Evolutionary conservation across 1,140 invertebrate species (phyloP), one percentile per base, ranked within the genome.

Genomic region (Amyelois transitella): DNA sequence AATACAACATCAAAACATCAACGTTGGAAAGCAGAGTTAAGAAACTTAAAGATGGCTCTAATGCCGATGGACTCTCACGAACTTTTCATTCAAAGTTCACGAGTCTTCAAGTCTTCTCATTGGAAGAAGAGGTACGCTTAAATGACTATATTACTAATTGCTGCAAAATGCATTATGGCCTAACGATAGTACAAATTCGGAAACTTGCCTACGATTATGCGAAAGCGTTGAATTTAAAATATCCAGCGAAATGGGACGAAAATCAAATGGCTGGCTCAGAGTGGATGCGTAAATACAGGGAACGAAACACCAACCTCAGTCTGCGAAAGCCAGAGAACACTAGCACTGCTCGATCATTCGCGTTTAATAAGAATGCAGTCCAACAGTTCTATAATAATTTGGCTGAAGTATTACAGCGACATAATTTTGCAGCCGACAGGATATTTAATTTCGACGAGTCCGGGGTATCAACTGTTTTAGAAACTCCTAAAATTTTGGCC

Each of bases 371-470:
- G n/a, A n/a, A n/a, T n/a, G n/a, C n/a, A n/a, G n/a, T n/a, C n/a
- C n/a, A n/a, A n/a, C n/a, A n/a, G n/a, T n/a, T n/a, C n/a, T n/a
- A n/a, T n/a, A n/a, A n/a, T n/a, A n/a, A n/a, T n/a, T n/a, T n/a
- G n/a, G n/a, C n/a, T n/a, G n/a, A n/a, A n/a, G n/a, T n/a, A n/a
- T n/a, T n/a, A n/a, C n/a, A n/a, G n/a, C n/a, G n/a, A n/a, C n/a
- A 28, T 28, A 28, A 28, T 28, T 28, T 28, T 28, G 10, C 25
- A 28, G 5, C 25, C 25, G 25, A 28, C 62, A 68, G 60, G 32
- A 88, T 90, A 51, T 86, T 72, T 58, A 90, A 90, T 60, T 71
- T 87, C 18, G 89, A 90, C 64, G 89, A 90, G 69, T 85, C 88
- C 20, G 88, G 85, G 18, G 66, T 87, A 14, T 64, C 65, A 2